These are phyloP conservation scores for Belonocnema kinseyi DNA, from an alignment of 1,140 invertebrate species.

Conservation along the genomic window DNA sequence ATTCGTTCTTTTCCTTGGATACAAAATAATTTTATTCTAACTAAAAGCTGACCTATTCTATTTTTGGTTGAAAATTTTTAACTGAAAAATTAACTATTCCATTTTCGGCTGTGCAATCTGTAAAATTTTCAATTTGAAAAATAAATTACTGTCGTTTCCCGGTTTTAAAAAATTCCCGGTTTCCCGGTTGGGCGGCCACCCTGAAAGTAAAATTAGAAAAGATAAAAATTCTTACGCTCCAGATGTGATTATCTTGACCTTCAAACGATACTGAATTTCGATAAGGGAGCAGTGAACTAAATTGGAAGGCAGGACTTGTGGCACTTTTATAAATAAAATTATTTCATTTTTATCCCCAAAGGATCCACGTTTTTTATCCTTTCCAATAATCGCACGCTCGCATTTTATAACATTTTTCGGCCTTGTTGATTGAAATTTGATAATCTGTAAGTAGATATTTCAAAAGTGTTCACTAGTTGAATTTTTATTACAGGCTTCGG, in stretches of 20 bases:
- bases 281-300: conserved; percentile 51
- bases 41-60: too few species aligned
- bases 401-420: not conserved
- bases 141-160: too few species aligned
- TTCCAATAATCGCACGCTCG: conserved; percentile 32
- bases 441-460: conserved; percentile 17
- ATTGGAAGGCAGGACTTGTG: conserved; percentile 52
- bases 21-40: too few species aligned
- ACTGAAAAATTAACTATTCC: too few species aligned
- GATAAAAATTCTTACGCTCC: conserved; percentile 41
- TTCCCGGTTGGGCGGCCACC: too few species aligned
- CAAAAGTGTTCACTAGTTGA: not conserved
- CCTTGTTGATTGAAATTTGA: conserved; percentile 38
- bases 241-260: conserved; percentile 37
- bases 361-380: conserved; percentile 32
- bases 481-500: not conserved
- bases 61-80: too few species aligned
- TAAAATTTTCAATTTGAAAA: too few species aligned
- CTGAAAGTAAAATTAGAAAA: too few species aligned
- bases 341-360: conserved; percentile 38
- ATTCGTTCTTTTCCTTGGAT: too few species aligned
- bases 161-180: too few species aligned
- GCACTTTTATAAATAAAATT: conserved; percentile 45
- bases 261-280: conserved; percentile 46
- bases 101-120: too few species aligned